phyloP scores from a whole-genome alignment of 2,113 vertebrate genomes.

The Neomonachus schauinslandi region DNA sequence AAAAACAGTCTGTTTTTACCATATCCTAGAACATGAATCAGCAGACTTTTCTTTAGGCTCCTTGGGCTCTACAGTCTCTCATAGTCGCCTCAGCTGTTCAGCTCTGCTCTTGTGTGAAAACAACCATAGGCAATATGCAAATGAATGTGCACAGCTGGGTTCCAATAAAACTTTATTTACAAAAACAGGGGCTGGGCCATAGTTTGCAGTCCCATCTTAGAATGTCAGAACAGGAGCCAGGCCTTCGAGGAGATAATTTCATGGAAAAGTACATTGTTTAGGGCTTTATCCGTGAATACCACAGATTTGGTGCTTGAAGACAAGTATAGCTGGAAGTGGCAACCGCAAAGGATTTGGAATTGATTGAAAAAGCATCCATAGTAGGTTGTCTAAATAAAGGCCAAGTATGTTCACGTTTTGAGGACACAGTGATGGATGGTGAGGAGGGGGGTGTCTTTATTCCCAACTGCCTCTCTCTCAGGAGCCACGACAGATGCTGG shows the following conservation, averaged over 20 bases:
- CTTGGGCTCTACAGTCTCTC: not conserved
- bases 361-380: not conserved
- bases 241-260: not conserved
- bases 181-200: not conserved
- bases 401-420: not conserved
- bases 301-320: not conserved
- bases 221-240: not conserved
- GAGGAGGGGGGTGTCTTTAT: not conserved
- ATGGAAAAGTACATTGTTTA: constrained; percentile 8
- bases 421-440: not conserved
- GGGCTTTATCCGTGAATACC: not conserved
- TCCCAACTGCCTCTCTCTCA: not conserved
- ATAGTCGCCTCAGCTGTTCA: not conserved
- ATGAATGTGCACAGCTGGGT: not conserved
- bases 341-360: not conserved
- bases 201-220: not conserved
- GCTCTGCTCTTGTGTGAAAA: not conserved
- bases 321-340: not conserved
- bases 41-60: not conserved
- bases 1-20: not conserved
- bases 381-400: not conserved
- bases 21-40: not conserved
- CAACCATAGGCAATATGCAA: not conserved
- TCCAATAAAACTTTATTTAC: not conserved
- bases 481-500: not conserved